phyloP scores from a whole-genome alignment of 2,888 invertebrate species.

The Eupithecia subumbrata region DNA sequence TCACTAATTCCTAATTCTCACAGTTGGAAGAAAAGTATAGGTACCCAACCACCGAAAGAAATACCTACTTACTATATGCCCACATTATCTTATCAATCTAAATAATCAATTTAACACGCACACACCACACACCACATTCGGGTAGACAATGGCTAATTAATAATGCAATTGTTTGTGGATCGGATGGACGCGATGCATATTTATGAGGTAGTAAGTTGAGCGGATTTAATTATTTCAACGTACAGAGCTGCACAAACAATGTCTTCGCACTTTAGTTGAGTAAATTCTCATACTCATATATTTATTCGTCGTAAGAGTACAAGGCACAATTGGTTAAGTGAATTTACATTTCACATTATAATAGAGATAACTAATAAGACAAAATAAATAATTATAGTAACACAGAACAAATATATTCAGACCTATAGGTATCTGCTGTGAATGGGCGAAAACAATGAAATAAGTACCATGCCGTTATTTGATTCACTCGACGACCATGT shows the following conservation, averaged over 20 bases:
- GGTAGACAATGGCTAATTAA: slow-evolving; percentile 31
- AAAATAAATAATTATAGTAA: too few relatives aligned
- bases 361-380: too few relatives aligned
- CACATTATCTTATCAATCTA: background rate
- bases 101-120: background rate
- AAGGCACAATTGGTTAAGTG: too few relatives aligned
- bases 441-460: too few relatives aligned
- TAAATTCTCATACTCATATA: too few relatives aligned
- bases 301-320: too few relatives aligned
- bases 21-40: too few relatives aligned
- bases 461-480: background rate
- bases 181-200: slow-evolving; percentile 24
- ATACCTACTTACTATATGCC: background rate
- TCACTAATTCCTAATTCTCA: too few relatives aligned
- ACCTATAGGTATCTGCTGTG: too few relatives aligned
- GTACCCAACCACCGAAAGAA: background rate
- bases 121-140: background rate
- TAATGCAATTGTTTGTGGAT: slow-evolving; percentile 33
- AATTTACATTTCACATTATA: too few relatives aligned
- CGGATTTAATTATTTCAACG: slow-evolving; percentile 22
- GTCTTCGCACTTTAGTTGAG: background rate
- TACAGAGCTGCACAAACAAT: background rate
- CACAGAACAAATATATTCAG: too few relatives aligned
- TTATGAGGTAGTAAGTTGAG: slow-evolving; percentile 20
- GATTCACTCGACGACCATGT: background rate